Percentiles rank a stretch among this genome's conserved stretches.
Evolutionary conservation across 2,797 vertebrate species (phyloP).

Genomic region (Pseudomugil tenellus): DNA sequence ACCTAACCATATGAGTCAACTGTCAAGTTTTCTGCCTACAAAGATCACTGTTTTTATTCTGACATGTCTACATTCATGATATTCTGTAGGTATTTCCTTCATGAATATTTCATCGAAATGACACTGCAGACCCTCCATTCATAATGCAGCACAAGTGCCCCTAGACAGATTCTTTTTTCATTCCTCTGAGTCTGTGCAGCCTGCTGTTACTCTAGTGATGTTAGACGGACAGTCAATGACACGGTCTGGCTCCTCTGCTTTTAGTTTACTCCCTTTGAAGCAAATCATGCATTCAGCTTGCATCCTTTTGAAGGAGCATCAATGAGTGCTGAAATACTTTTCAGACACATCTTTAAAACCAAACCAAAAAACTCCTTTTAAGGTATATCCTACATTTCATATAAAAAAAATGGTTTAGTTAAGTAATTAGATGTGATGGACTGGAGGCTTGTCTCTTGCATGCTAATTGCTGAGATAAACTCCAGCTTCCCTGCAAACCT

Average conservation of each 20-base stretch:
- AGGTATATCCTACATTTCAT: no score
- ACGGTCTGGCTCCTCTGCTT: constrained; percentile 28
- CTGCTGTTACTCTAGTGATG: constrained; percentile 82
- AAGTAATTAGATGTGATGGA: no score
- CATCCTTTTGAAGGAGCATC: constrained; percentile 5
- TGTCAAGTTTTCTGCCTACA: constrained; percentile 1
- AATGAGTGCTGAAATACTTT: background rate
- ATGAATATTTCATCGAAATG: constrained; percentile 34
- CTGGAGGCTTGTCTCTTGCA: no score
- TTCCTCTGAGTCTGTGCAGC: constrained; percentile 76
- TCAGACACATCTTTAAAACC: constrained; percentile 3
- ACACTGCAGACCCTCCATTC: constrained; percentile 13
- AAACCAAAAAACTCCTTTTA: background rate
- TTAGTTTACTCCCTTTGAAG: constrained; percentile 42
- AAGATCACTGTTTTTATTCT: background rate
- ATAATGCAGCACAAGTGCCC: constrained; percentile 81
- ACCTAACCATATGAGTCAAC: background rate
- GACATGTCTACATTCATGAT: constrained; percentile 6
- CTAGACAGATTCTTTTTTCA: constrained; percentile 61
- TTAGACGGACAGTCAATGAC: constrained; percentile 86
- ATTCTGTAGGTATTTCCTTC: constrained; percentile 15
- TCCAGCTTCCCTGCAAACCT: no score
- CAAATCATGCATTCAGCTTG: constrained; percentile 40
- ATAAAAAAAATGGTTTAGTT: no score
- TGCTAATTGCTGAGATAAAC: no score